These are phyloP conservation scores for Simalia tracyae DNA, from an alignment of 2,797 vertebrate genomes.

Conservation along the genomic window DNA sequence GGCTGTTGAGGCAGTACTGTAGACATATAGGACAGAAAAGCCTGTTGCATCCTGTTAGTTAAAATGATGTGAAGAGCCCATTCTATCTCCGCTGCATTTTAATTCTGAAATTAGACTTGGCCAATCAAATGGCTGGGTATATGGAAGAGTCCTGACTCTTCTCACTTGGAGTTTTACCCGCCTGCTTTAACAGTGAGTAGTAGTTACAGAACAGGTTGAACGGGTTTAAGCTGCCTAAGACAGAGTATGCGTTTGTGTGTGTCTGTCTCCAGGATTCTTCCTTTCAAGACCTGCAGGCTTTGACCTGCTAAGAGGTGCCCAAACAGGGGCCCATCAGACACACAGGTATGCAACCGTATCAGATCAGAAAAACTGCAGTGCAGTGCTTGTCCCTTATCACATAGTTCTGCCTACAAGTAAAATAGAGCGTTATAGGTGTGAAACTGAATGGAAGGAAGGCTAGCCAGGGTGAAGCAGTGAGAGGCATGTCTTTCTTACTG, in stretches of 20 bases:
- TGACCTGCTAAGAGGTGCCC: conserved; percentile 81
- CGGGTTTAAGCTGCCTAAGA: conserved; percentile 58
- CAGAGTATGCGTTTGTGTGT: conserved; percentile 16
- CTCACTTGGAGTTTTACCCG: conserved; percentile 57
- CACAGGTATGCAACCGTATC: conserved; percentile 64
- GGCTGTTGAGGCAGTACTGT: background rate
- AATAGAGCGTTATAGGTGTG: background rate
- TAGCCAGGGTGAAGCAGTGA: background rate
- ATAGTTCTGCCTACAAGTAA: background rate
- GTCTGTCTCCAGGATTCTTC: conserved; percentile 49
- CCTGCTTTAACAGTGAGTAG: conserved; percentile 40
- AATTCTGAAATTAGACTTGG: background rate
- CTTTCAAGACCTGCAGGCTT: conserved; percentile 79
- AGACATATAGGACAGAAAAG: background rate
- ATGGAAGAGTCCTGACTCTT: conserved; percentile 34
- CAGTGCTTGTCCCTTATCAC: conserved; percentile 72
- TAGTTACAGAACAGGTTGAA: conserved; percentile 60
- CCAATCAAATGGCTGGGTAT: background rate
- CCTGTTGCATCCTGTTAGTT: background rate
- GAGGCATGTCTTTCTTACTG: background rate
- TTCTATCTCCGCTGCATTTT: background rate
- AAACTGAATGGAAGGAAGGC: conserved; percentile 19
- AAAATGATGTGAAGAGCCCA: background rate
- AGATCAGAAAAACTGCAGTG: conserved; percentile 62
- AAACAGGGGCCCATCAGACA: conserved; percentile 77